Evolutionary conservation across 2,113 vertebrate genomes (phyloP).

Genomic region (Perca flavescens): DNA sequence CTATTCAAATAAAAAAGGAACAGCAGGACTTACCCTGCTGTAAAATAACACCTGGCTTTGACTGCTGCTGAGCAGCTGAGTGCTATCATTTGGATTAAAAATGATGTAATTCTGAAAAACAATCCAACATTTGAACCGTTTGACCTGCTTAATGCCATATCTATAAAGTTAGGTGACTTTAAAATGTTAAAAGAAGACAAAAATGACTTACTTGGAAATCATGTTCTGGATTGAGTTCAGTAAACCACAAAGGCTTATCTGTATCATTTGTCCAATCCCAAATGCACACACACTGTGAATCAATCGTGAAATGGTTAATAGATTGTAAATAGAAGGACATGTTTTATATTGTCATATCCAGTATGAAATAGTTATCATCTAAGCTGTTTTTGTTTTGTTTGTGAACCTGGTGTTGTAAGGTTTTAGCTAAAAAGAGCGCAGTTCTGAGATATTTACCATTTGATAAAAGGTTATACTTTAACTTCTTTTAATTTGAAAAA

Average conservation of each 20-base stretch:
- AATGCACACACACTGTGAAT: constrained; percentile 86
- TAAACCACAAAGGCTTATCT: constrained; percentile 80
- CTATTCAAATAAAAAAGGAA: not conserved
- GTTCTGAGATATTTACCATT: not conserved
- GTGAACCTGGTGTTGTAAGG: not conserved
- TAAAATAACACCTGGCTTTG: constrained; percentile 88
- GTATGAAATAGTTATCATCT: not conserved
- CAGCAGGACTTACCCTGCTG: constrained; percentile 85
- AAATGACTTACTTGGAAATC: constrained; percentile 87
- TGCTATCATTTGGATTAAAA: constrained; percentile 87
- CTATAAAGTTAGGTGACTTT: not conserved
- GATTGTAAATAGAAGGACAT: not conserved
- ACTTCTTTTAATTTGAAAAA: not conserved
- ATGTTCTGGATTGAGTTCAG: constrained; percentile 81
- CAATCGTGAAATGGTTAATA: constrained; percentile 2
- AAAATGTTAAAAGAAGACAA: constrained; percentile 1
- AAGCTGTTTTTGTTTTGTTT: not conserved
- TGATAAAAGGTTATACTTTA: not conserved
- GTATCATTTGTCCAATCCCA: constrained; percentile 91
- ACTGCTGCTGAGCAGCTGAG: constrained; percentile 91
- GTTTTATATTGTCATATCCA: not conserved
- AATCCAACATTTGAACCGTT: not conserved
- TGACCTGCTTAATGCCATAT: not conserved
- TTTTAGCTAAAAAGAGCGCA: not conserved
- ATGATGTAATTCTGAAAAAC: constrained; percentile 82